Evolutionary conservation across 2,113 vertebrate species (phyloP).

Genomic region (Seriola quinqueradiata): DNA sequence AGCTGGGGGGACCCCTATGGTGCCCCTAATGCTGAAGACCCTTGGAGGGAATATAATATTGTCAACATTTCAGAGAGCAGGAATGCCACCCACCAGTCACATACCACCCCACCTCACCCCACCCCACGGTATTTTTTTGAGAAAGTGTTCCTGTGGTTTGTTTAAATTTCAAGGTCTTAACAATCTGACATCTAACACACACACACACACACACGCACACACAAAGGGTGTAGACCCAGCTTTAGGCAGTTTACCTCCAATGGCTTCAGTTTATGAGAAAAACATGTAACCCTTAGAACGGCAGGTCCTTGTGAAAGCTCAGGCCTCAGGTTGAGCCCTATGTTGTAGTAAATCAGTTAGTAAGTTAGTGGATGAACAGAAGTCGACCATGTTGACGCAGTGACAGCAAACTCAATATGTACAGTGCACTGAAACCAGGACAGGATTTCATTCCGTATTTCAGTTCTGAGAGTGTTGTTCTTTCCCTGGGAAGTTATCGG

Average conservation of each 20-base stretch:
- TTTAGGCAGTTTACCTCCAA: constrained; percentile 23
- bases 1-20: constrained; percentile 34
- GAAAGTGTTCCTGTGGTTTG: constrained; percentile 46
- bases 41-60: constrained; percentile 32
- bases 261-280: constrained; percentile 5
- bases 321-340: constrained; percentile 1
- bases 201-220: neutral
- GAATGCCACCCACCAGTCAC: constrained; percentile 34
- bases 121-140: constrained; percentile 38
- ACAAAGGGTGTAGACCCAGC: constrained; percentile 14
- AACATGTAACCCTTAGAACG: neutral
- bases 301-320: constrained; percentile 6
- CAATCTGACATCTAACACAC: constrained; percentile 6
- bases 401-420: neutral
- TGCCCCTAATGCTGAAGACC: constrained; percentile 37
- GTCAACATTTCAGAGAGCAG: constrained; percentile 33
- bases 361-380: neutral
- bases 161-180: constrained; percentile 50
- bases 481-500: neutral
- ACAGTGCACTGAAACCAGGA: constrained; percentile 14
- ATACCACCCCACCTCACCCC: neutral
- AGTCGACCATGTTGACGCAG: neutral
- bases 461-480: constrained; percentile 14
- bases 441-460: constrained; percentile 37
- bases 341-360: neutral